Conservation (phyloP, 2,113 vertebrate species). For the Gymnocephalus cernua region DNA sequence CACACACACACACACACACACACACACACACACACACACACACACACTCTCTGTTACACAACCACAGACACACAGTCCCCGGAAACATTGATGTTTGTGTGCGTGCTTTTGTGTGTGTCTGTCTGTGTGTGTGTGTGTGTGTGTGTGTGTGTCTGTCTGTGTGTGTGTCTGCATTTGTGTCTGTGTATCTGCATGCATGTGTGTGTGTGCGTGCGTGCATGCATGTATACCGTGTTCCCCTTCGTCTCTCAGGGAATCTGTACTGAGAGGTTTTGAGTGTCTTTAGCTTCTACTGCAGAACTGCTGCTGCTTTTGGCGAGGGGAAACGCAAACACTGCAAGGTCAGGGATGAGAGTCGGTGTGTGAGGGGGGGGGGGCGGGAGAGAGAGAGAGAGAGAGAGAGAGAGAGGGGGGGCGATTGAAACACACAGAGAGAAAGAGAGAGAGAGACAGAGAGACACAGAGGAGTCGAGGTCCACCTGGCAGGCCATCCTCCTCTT, state of each 20-base stretch:
- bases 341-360: constrained; percentile 69
- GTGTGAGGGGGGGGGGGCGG: neutral
- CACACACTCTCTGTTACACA: too few relatives aligned
- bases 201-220: neutral
- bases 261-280: neutral
- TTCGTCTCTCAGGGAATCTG: neutral
- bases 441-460: constrained; percentile 7
- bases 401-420: neutral
- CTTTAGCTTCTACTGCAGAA: constrained; percentile 53
- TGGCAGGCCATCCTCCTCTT: constrained; percentile 54
- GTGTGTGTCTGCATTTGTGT: neutral
- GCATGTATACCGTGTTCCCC: neutral
- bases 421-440: neutral
- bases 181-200: neutral
- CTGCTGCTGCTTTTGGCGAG: constrained; percentile 35
- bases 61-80: too few relatives aligned
- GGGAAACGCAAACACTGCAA: constrained; percentile 68
- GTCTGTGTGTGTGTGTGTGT: too few relatives aligned
- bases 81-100: too few relatives aligned
- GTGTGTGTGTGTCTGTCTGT: too few relatives aligned
- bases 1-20: too few relatives aligned
- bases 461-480: constrained; percentile 49
- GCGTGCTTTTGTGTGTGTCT: too few relatives aligned
- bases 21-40: too few relatives aligned
- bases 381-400: neutral